Base-by-base conservation (phyloP, 2,888 invertebrate species). In the Melipona beecheii region DNA sequence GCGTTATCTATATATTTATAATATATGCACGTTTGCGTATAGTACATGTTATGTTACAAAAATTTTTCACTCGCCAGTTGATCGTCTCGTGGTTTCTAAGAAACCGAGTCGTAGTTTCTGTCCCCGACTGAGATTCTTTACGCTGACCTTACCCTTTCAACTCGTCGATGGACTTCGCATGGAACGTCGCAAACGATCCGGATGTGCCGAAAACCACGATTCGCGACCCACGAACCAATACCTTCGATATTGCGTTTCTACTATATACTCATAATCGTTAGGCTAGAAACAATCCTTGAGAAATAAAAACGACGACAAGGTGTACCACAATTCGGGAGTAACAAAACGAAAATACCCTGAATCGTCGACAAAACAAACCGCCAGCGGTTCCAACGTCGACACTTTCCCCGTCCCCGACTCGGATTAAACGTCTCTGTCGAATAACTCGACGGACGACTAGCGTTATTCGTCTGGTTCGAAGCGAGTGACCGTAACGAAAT, bases 31-130 rank as follows among this genome's bases (percentile, higher is more conserved):
- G 79, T 87, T 86, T 78, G 85, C 87, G 78, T 84, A 91, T 92
- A 71, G 86, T 92, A 92, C 92, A 89, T 87, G 68, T 90, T 31
- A 88, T 90, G 50, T 87, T 91, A 91, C 91, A 90, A 90, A 90
- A 90, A 15, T 83, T 76, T 27, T 62, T 80, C 75, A 31, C 64
- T 36, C 68, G 27, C 36, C 76, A 31, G 56, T 52, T 27, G 50
- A 64, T 76, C 69, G 58, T 54, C 2, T 65, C 65, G 60, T 31
- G 74, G 72, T 68, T 74, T 77, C 85, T 79, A 78, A 68, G 73
- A 75, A 80, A 83, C 60, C 52, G 72, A 71, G 24, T 65, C 15
- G 74, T 64, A 62, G 21, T 43, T 69, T 27, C 43, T 31, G 66
- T 24, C 54, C 62, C 54, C 62, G 11, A 21, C 36, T 43, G 50